These are phyloP conservation scores for Sebastes diaconus DNA, from an alignment of 2,797 vertebrate species.

Conservation along the genomic window DNA sequence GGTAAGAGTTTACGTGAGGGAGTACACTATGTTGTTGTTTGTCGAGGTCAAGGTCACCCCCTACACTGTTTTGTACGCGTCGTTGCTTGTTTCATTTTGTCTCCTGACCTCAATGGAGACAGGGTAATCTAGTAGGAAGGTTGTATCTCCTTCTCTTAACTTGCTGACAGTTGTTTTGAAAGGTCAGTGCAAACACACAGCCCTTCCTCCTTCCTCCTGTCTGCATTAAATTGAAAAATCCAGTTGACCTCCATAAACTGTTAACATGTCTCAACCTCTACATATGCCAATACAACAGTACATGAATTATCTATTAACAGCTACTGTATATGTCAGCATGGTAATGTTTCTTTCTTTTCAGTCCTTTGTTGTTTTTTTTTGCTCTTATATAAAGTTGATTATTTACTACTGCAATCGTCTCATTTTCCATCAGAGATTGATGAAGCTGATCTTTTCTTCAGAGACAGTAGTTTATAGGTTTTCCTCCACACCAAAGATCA, in stretches of 20 bases:
- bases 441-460: not conserved
- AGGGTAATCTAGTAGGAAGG: not conserved
- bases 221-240: not conserved
- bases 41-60: not conserved
- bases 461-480: not conserved
- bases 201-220: not conserved
- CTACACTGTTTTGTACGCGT: not conserved
- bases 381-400: not conserved
- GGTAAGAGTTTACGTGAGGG: not conserved
- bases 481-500: not conserved
- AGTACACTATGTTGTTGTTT: not conserved
- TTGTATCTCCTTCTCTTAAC: not conserved
- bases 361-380: not conserved
- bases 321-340: not conserved
- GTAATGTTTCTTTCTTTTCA: not conserved
- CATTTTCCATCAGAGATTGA: not conserved
- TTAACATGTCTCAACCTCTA: not conserved
- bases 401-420: not conserved
- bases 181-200: not conserved
- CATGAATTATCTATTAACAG: not conserved
- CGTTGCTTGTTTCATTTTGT: not conserved
- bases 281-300: not conserved
- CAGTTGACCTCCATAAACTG: not conserved
- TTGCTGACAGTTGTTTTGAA: conserved; percentile 6
- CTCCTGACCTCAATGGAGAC: not conserved